These are phyloP conservation scores for Oasisia sp. DNA, from an alignment of 2,888 invertebrate genomes.

Conservation along the genomic window DNA sequence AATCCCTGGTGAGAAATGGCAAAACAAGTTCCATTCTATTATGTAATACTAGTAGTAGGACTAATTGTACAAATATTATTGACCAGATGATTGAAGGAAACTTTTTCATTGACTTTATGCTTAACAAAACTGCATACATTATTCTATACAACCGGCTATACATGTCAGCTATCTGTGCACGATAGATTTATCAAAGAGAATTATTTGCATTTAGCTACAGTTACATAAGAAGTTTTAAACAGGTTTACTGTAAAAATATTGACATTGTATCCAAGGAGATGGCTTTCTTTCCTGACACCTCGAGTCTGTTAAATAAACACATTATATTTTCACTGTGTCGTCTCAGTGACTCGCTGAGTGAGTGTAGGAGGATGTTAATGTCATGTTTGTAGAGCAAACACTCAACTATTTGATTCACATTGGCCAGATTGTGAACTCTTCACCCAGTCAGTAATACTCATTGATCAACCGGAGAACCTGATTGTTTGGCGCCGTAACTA, in stretches of 20 bases:
- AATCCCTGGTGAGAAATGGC: too few relatives aligned
- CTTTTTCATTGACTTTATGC: too few relatives aligned
- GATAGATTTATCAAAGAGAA: too few relatives aligned
- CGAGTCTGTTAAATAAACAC: not conserved
- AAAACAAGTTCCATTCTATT: too few relatives aligned
- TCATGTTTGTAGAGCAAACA: constrained; percentile 1
- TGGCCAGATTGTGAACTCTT: not conserved
- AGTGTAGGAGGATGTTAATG: not conserved
- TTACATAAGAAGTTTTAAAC: not conserved
- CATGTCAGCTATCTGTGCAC: too few relatives aligned
- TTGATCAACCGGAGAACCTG: not conserved
- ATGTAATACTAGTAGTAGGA: too few relatives aligned
- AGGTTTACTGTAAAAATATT: not conserved
- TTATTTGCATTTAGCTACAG: not conserved
- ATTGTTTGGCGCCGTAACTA: not conserved
- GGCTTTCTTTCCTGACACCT: not conserved
- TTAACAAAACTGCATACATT: too few relatives aligned
- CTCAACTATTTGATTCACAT: not conserved
- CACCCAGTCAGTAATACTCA: constrained; percentile 3
- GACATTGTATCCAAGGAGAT: not conserved
- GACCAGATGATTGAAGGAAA: too few relatives aligned
- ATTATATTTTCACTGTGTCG: not conserved
- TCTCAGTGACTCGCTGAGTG: not conserved
- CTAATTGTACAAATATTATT: too few relatives aligned
- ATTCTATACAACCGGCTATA: too few relatives aligned